Base-by-base conservation (phyloP, 2,797 vertebrate genomes). In the Pseudochirops corinnae region DNA sequence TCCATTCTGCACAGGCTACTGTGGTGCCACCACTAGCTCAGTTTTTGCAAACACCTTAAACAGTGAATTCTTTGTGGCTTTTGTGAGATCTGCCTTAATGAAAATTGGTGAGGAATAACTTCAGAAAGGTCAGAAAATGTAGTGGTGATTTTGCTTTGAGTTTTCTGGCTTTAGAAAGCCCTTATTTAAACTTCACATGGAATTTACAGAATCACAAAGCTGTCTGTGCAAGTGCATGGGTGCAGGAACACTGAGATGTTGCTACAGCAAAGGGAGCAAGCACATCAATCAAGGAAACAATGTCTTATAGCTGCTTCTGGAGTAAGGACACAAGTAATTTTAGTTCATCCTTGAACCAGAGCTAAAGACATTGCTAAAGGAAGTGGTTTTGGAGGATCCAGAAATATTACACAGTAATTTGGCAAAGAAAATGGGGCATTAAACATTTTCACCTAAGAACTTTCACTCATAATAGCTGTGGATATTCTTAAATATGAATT, bases 301-400 rank as follows among this genome's bases (percentile, higher is more conserved):
- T 9, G 1, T 87, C 56, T n/a, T 74, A 26, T 26, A 24, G 74
- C 39, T 87, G 21, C 74, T 26, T 11, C 2, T 55, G 39, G 50
- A 87, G 90, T 52, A 55, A 56, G 90, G 39, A 82, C 92, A 93
- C 16, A 90, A 87, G 74, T 87, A 50, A 57, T 28, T 92, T 96
- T 91, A 58, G 33, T 87, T 94, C 92, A 92, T 55, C 58, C 92
- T 90, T 92, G 90, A 92, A 95, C 92, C 97, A 96, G 97, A 97
- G 94, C 67, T 93, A 55, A 96, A 93, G 96, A 95, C 52, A 92
- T 6, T 52, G 52, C 5, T 52, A 52, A 52, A 26, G 94, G 97
- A 95, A 98, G 95, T 96, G 97, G 92, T 56, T 97, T 95, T 98
- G 93, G 87, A 95, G 60, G 92, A 97, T 33, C 52, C 0, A 62